These are phyloP conservation scores for Catocala nupta DNA, from an alignment of 2,888 invertebrate genomes.

Conservation along the genomic window DNA sequence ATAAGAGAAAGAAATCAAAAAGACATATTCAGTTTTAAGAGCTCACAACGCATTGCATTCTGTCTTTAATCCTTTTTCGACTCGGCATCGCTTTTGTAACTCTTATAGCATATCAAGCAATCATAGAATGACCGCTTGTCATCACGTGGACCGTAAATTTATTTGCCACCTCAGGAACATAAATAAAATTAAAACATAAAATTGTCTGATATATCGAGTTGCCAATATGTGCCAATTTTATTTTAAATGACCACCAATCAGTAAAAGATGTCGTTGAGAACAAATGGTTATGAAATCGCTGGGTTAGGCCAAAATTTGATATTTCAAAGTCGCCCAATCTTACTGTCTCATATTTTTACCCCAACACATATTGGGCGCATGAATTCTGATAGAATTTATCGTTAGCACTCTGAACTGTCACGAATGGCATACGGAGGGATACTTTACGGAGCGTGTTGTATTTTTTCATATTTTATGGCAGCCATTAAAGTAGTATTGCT, in stretches of 20 bases:
- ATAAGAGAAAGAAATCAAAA: no score
- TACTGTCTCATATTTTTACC: constrained; percentile 67
- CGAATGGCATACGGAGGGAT: constrained; percentile 26
- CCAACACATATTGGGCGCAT: constrained; percentile 65
- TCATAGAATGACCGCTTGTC: no score
- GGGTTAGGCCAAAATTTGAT: constrained; percentile 24
- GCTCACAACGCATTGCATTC: no score
- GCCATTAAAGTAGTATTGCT: background rate
- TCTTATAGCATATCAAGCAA: no score
- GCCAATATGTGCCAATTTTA: background rate
- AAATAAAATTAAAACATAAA: no score
- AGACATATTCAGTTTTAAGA: no score
- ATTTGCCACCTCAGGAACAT: no score
- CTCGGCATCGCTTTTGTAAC: no score
- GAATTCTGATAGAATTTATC: constrained; percentile 68
- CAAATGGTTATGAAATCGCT: constrained; percentile 20
- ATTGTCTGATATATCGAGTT: no score
- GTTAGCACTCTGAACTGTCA: constrained; percentile 48
- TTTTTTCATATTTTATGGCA: background rate
- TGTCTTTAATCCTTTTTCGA: no score
- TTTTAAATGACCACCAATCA: background rate
- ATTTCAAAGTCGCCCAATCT: constrained; percentile 48
- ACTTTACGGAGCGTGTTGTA: constrained; percentile 12
- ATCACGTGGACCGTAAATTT: no score
- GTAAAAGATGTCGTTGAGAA: constrained; percentile 5